Percentiles rank a stretch among this genome's conserved stretches.
phyloP scores from a whole-genome alignment of 2,113 vertebrate genomes.

The Piaya cayana region DNA sequence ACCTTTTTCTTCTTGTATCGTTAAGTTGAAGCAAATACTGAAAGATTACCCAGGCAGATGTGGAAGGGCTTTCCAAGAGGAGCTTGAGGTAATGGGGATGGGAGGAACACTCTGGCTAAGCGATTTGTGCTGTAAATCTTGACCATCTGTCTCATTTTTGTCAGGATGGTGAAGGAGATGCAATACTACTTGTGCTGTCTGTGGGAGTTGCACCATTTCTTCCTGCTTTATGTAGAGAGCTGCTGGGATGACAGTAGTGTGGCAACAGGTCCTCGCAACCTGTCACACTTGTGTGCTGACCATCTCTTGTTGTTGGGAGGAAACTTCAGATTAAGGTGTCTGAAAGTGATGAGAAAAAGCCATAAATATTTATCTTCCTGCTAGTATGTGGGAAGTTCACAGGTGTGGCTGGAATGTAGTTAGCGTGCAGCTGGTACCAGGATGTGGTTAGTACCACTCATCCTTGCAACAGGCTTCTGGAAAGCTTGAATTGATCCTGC shows the following conservation, averaged over 20 bases:
- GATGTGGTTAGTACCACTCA: too few species aligned
- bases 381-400: not conserved
- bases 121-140: not conserved
- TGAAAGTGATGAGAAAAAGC: not conserved
- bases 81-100: not conserved
- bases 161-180: not conserved
- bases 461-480: not conserved
- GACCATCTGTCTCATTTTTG: not conserved
- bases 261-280: not conserved
- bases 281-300: not conserved
- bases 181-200: not conserved
- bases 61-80: not conserved
- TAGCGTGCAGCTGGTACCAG: not conserved
- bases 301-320: not conserved
- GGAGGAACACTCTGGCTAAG: not conserved
- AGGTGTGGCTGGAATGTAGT: not conserved
- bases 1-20: not conserved
- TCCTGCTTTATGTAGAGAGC: not conserved
- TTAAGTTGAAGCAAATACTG: not conserved
- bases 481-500: not conserved
- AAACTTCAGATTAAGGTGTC: not conserved
- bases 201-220: not conserved
- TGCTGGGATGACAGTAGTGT: not conserved
- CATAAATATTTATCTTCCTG: not conserved
- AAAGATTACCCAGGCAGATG: not conserved